Evolutionary conservation across 2,797 vertebrate genomes (phyloP).

Genomic region (Poeciliopsis paucimaculata): DNA sequence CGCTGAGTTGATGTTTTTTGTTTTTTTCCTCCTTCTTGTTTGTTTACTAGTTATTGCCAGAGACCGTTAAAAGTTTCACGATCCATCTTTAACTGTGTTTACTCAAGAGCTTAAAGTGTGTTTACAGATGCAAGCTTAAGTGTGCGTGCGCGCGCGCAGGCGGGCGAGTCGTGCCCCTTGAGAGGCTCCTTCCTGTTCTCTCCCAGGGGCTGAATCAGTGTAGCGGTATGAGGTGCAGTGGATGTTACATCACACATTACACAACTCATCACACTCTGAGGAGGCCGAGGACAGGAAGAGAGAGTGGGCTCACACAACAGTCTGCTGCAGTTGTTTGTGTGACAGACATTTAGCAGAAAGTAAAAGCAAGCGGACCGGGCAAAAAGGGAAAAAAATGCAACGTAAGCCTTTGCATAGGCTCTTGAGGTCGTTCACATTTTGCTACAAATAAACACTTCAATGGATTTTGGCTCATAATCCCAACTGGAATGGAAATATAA

Average conservation of each 20-base stretch:
- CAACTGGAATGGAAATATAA: not conserved
- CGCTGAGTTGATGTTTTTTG: not conserved
- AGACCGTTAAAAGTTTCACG: constrained; percentile 11
- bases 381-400: not conserved
- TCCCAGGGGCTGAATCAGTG: constrained; percentile 12
- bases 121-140: not conserved
- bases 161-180: constrained; percentile 29
- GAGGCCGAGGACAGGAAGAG: constrained; percentile 2
- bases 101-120: constrained; percentile 24
- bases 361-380: constrained; percentile 7
- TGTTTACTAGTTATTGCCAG: constrained; percentile 1
- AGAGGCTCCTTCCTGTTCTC: constrained; percentile 25
- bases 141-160: not conserved
- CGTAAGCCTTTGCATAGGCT: not conserved
- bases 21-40: not conserved
- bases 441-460: not conserved
- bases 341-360: constrained; percentile 17
- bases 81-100: constrained; percentile 22
- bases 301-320: constrained; percentile 22
- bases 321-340: constrained; percentile 21
- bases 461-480: not conserved
- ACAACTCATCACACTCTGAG: constrained; percentile 12
- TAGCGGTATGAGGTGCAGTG: constrained; percentile 6
- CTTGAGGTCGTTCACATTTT: not conserved
- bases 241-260: constrained; percentile 26